Base-by-base conservation (phyloP, 2,888 invertebrate genomes). In the Acrobasis repandana region DNA sequence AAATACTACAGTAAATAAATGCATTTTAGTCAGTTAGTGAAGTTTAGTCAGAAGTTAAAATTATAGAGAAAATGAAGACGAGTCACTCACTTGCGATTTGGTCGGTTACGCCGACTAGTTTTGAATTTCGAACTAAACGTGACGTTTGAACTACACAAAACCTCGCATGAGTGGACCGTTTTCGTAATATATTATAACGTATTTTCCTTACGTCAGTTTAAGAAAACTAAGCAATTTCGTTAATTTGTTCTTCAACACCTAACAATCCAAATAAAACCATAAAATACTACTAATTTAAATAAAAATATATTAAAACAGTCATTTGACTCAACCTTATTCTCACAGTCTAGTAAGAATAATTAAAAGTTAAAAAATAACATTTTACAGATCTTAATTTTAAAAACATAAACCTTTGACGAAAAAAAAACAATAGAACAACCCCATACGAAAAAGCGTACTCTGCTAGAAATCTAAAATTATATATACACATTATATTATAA, bases 171-270 rank as follows among this genome's bases (percentile, higher is more conserved):
- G 20, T 20, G 20, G 20, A 20, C 20, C 20, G 20, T 20, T 3
- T 20, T 20, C 20, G 4, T 28, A 28, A 5, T 5, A 28, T 28
- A 28, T 28, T 28, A 28, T 28, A 28, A 28, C 28, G 28, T 28
- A 4, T 28, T 28, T 28, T 28, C 8, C 28, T 28, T 6, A 28
- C 28, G 28, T 28, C 8, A 28, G 6, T 28, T 14, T n/a, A 43
- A 43, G 9, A 38, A 43, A 43, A 28, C 33, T 50, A 28, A n/a
- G n/a, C 28, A 50, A 28, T 50, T 49, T 50, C 28, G 50, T 50
- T 50, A 33, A 50, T 50, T 50, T 50, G 50, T 50, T 50, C 50
- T 33, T 1, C n/a, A n/a, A 43, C 43, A 14, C 3, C 14, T 28
- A 28, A 43, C 14, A 11, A n/a, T 43, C 43, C 3, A 43, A 43